Evolutionary conservation across 2,797 vertebrate species (phyloP).

Genomic region (Microctenopoma stevenorrisi): DNA sequence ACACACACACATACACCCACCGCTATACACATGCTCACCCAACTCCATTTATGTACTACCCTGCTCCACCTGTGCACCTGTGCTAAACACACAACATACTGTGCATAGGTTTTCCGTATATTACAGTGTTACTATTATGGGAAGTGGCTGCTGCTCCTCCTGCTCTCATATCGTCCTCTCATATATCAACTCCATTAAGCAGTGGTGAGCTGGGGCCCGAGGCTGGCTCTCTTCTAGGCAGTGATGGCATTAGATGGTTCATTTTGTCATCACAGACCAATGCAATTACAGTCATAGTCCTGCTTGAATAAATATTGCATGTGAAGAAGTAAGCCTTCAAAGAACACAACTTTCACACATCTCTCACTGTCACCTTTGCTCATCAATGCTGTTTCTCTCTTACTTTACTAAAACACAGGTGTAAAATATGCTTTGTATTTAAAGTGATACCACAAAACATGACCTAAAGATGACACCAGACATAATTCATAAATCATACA

Average conservation of each 20-base stretch:
- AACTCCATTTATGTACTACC: constrained; percentile 56
- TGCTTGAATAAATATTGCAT: constrained; percentile 57
- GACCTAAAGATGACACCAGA: constrained; percentile 32
- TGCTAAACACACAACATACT: constrained; percentile 43
- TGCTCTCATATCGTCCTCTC: constrained; percentile 69
- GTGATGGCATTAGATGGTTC: constrained; percentile 63
- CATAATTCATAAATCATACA: no score
- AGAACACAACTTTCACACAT: constrained; percentile 20
- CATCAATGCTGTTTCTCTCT: constrained; percentile 17
- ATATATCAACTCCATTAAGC: constrained; percentile 74
- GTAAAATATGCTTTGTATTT: constrained; percentile 17
- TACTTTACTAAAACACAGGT: constrained; percentile 2
- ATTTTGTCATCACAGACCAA: constrained; percentile 65
- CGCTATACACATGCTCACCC: constrained; percentile 28
- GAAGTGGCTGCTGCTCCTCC: constrained; percentile 61
- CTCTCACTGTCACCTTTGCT: constrained; percentile 5
- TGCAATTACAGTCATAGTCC: constrained; percentile 59
- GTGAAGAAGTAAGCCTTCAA: constrained; percentile 28
- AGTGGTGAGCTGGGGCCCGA: constrained; percentile 58
- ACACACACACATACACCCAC: constrained; percentile 4
- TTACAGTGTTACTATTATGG: constrained; percentile 71
- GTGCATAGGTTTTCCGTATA: constrained; percentile 59
- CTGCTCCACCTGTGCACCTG: constrained; percentile 48
- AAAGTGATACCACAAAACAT: constrained; percentile 3
- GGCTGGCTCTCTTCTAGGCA: constrained; percentile 59